Base-by-base conservation (phyloP, 2,888 invertebrate species). In the Leptopterna dolabrata region DNA sequence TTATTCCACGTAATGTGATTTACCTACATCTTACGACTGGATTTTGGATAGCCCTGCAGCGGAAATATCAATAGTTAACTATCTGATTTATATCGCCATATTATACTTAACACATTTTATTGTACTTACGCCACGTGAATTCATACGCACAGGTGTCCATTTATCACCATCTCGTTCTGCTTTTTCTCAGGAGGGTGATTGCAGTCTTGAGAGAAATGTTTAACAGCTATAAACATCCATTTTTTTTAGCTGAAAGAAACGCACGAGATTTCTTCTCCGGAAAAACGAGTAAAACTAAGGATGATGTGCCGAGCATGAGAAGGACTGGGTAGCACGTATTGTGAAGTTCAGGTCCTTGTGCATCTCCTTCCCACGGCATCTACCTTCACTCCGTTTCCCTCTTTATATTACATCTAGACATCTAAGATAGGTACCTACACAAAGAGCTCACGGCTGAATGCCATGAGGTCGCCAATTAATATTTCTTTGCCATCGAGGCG, bases 291-390 rank as follows among this genome's bases (percentile, higher is more conserved):
- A 16, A 29, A 78, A 78, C 43, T 13, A 27, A 43, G 27, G 45
- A 78, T 78, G 78, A 78, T 78, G 43, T 45, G 43, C 27, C 41
- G 76, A n/a, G 78, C 43, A 43, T 45, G 78, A 78, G 78, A 78
- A 78, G 78, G 78, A 78, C 78, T 19, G 47, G 43, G 0, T n/a
- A 27, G 43, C 43, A 19, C 73, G 78, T 29, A 45, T 78, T 78
- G 78, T 78, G 47, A 78, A 4, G 27, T 45, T 45, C 78, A 45
- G 27, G 78, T 78, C 78, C 78, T 78, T 78, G 78, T 45, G 78
- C 78, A 45, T 78, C 43, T 78, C 27, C 78, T 78, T 78, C 78
- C 47, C 78, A 78, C 78, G 78, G 41, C 24, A 19, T 9, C 41
- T 27, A 78, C 78, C 78, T 78, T 78, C 78, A 45, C 73, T 73